Percentiles rank a stretch among this genome's conserved stretches.
phyloP scores from a whole-genome alignment of 1,140 invertebrate species.

The Nomia melanderi region DNA sequence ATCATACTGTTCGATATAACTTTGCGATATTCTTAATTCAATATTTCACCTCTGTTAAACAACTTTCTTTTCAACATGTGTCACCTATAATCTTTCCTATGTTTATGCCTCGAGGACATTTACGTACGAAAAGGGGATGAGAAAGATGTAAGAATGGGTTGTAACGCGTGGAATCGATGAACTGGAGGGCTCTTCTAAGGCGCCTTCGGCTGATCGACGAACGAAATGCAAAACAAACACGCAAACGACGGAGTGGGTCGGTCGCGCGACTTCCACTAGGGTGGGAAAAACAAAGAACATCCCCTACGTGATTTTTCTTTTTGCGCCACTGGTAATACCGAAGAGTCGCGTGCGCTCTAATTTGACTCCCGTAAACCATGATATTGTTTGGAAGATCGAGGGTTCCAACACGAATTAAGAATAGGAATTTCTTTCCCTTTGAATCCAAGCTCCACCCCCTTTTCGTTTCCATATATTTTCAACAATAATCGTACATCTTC shows the following conservation, averaged over 20 bases:
- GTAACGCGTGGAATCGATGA: neutral
- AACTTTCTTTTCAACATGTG: too few species aligned
- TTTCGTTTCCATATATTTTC: neutral
- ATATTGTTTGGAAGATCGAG: conserved; percentile 39
- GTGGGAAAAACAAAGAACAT: conserved; percentile 22
- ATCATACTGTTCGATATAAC: too few species aligned
- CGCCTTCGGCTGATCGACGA: neutral
- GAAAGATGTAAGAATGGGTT: neutral
- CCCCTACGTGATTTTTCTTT: conserved; percentile 15
- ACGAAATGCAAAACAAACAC: neutral
- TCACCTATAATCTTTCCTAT: too few species aligned
- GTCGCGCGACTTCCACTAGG: neutral
- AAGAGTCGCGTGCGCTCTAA: conserved; percentile 70
- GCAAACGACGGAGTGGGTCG: neutral
- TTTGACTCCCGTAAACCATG: conserved; percentile 65
- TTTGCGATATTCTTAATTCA: too few species aligned
- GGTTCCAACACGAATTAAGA: neutral
- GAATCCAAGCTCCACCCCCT: neutral
- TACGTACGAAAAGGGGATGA: neutral
- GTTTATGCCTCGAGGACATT: neutral
- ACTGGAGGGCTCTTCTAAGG: neutral
- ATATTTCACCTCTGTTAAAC: too few species aligned
- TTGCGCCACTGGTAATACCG: conserved; percentile 43
- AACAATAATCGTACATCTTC: too few species aligned
- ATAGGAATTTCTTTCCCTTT: neutral